These are phyloP conservation scores for Drosophila setosimentum DNA, from an alignment of 2,888 invertebrate species.

Conservation along the genomic window DNA sequence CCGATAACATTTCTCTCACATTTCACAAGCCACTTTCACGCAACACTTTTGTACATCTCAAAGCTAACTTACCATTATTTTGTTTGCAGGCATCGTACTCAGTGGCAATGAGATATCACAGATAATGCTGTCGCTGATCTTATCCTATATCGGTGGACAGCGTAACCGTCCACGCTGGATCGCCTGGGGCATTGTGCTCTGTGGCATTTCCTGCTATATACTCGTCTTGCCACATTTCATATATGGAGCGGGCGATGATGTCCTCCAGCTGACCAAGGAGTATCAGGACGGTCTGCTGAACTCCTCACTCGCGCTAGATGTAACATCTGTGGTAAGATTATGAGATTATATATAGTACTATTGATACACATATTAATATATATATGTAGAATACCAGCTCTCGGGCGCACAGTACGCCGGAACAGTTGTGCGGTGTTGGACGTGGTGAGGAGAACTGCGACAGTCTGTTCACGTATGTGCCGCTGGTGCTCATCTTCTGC, in stretches of 20 bases:
- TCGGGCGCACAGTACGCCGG: conserved; percentile 52
- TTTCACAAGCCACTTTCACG: neutral
- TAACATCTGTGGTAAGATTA: conserved; percentile 74
- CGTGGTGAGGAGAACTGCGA: conserved; percentile 85
- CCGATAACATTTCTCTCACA: neutral
- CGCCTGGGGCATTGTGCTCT: conserved; percentile 88
- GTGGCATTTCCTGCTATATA: conserved; percentile 88
- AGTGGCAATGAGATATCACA: conserved; percentile 90
- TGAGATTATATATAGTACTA: neutral
- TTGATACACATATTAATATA: neutral
- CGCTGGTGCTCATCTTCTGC: conserved; percentile 87
- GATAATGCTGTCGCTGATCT: conserved; percentile 87
- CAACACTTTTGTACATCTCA: neutral
- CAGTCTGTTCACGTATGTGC: conserved; percentile 85
- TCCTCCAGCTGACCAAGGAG: conserved; percentile 84
- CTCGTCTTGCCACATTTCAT: conserved; percentile 88
- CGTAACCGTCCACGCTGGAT: conserved; percentile 89
- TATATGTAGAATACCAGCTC: conserved; percentile 61
- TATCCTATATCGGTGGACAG: conserved; percentile 89
- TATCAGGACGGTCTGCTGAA: conserved; percentile 70
- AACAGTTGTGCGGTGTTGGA: conserved; percentile 75
- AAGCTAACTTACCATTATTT: neutral
- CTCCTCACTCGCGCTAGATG: conserved; percentile 31
- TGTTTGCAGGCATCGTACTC: conserved; percentile 87
- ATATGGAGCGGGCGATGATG: conserved; percentile 87